Base-by-base conservation (phyloP, 2,888 invertebrate species). In the Schizaphis graminum region DNA sequence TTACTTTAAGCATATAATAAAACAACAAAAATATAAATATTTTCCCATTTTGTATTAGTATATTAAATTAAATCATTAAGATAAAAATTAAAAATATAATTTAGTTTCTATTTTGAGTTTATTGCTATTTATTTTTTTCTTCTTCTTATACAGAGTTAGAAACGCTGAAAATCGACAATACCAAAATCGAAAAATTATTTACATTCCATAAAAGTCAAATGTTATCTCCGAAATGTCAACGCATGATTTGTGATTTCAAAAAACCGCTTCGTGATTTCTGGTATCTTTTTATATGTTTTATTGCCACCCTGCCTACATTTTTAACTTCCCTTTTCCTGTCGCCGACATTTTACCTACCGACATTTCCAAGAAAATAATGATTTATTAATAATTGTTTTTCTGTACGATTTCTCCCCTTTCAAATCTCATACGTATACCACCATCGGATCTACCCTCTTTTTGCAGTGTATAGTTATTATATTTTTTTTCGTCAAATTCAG, bases 311-410 rank as follows among this genome's bases (percentile, higher is more conserved):
- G 61, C 41, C 67, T n/a, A 13, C 26, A 89, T 57, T 85, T 84
- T 61, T 49, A 67, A 90, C 94, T 91, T 94, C 94, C 94, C 90
- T 91, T 94, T 94, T 94, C 94, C 94, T 94, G 91, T 91, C 86
- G 86, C 91, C 94, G 91, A 91, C 94, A 67, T 94, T 94, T 94
- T 94, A 94, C 94, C 94, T 94, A 94, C 91, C 91, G 94, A 94
- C 67, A 86, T 94, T 91, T 94, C 94, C 86, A 94, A 94, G 94
- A 91, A 94, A 94, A 94, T 94, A 94, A 94, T 94, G 94, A 94
- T 94, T 94, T 94, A 94, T 94, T 94, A 91, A 94, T 94, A 94
- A 94, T 94, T 94, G 94, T 94, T 94, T 93, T 94, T 94, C 91
- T 94, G 94, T 94, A 94, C 86, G 91, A 86, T 94, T 91, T 94